Conservation (phyloP, 2,888 invertebrate genomes). For the Aphodius granarius region DNA sequence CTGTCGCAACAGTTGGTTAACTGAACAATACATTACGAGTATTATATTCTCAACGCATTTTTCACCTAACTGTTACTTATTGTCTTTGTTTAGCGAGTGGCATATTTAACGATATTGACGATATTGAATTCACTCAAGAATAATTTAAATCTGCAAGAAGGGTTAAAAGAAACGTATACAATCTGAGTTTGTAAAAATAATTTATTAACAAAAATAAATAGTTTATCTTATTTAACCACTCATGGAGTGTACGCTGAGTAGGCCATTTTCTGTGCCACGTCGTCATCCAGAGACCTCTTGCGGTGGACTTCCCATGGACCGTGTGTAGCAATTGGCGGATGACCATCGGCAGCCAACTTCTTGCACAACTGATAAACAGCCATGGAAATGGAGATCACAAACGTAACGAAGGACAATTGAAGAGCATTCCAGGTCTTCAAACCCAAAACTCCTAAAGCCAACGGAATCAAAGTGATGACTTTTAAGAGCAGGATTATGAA, state of each 20-base stretch:
- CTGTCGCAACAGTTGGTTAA: neutral
- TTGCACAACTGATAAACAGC: constrained; percentile 87
- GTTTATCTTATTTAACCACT: constrained; percentile 17
- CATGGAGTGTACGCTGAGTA: constrained; percentile 64
- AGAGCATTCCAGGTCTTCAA: constrained; percentile 87
- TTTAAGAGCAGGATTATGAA: constrained; percentile 80
- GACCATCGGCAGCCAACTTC: constrained; percentile 76
- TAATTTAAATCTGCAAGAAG: neutral
- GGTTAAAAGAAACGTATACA: neutral
- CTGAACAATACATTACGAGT: neutral
- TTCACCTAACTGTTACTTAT: neutral
- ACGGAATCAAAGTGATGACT: constrained; percentile 81
- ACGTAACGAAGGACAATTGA: constrained; percentile 84
- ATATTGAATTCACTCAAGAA: neutral
- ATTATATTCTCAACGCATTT: neutral
- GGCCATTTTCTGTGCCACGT: constrained; percentile 69
- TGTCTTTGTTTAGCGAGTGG: neutral
- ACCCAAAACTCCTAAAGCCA: constrained; percentile 82
- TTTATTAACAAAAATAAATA: constrained; percentile 26
- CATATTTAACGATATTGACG: neutral
- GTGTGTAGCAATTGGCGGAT: constrained; percentile 60
- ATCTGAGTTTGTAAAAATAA: constrained; percentile 11
- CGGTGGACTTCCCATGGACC: constrained; percentile 44
- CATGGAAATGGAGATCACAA: constrained; percentile 79
- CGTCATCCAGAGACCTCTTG: constrained; percentile 54